These are phyloP conservation scores for Brachypodius melanocephalos DNA, from an alignment of 2,113 vertebrate species.

Conservation along the genomic window DNA sequence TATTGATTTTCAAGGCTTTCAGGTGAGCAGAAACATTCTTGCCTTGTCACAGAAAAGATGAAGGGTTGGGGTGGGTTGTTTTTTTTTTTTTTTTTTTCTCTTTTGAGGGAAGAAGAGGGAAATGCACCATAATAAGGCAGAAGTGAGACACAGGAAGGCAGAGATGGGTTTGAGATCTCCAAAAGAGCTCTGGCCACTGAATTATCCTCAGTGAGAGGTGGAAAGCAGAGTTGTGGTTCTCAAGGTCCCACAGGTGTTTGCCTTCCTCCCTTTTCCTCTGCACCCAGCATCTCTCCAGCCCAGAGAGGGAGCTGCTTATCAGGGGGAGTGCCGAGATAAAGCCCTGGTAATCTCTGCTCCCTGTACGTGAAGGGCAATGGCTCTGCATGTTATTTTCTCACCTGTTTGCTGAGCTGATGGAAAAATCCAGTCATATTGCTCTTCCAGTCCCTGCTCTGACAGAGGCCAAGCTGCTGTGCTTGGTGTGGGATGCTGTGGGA, in stretches of 20 bases:
- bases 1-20: constrained; percentile 22
- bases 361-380: background rate
- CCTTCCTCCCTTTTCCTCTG: background rate
- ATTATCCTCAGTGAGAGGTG: background rate
- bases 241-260: background rate
- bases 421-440: constrained; percentile 2
- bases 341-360: background rate
- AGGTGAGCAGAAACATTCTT: background rate
- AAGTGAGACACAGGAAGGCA: background rate
- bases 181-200: background rate
- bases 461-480: background rate
- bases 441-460: background rate
- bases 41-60: background rate
- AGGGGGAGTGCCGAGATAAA: background rate
- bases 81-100: background rate
- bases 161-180: background rate
- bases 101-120: background rate
- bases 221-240: background rate
- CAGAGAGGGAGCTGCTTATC: background rate
- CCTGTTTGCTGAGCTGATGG: constrained; percentile 9
- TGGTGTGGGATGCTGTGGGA: background rate
- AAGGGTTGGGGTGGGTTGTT: background rate
- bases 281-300: background rate
- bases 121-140: background rate
- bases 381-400: background rate